Evolutionary conservation across 2,797 vertebrate genomes (phyloP).

Genomic region (Characodon lateralis): DNA sequence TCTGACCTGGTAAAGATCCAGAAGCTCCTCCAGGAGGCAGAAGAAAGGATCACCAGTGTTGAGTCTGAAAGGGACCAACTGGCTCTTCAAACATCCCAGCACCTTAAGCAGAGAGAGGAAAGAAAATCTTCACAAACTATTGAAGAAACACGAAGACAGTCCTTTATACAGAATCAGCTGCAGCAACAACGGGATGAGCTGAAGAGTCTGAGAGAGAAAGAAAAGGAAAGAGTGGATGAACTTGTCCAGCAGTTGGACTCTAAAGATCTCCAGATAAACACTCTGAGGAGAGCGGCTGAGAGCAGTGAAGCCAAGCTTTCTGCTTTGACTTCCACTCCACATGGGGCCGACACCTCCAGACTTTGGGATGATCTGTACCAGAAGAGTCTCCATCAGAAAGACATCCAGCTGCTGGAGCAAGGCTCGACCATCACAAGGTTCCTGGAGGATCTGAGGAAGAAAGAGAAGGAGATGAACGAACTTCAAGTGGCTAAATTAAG

Average conservation of each 20-base stretch:
- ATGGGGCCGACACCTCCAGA: conserved; percentile 73
- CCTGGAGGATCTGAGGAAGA: conserved; percentile 80
- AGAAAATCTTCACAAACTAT: conserved; percentile 50
- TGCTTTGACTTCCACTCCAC: conserved; percentile 77
- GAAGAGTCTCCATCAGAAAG: conserved; percentile 83
- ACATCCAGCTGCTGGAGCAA: conserved; percentile 83
- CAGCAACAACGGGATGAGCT: conserved; percentile 76
- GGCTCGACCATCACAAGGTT: conserved; percentile 78
- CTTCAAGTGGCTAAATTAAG: conserved; percentile 70
- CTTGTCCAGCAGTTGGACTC: conserved; percentile 72
- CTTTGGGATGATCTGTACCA: conserved; percentile 82
- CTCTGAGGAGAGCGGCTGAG: conserved; percentile 78
- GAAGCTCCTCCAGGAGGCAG: conserved; percentile 71
- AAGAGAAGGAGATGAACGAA: conserved; percentile 77
- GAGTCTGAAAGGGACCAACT: conserved; percentile 77
- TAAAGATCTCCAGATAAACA: conserved; percentile 75
- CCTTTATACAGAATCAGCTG: conserved; percentile 73
- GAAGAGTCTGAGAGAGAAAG: conserved; percentile 67
- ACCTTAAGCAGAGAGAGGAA: conserved; percentile 58
- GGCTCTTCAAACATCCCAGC: conserved; percentile 65
- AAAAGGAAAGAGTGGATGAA: conserved; percentile 52
- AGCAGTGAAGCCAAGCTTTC: conserved; percentile 77
- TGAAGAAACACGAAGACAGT: conserved; percentile 64
- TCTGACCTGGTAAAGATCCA: conserved; percentile 63
- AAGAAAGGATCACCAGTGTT: conserved; percentile 62